A percentile compares a stretch with the other conserved stretches of the same genome.
These are phyloP conservation scores for Chelon labrosus DNA, from an alignment of 2,797 vertebrate genomes.

Conservation along the genomic window DNA sequence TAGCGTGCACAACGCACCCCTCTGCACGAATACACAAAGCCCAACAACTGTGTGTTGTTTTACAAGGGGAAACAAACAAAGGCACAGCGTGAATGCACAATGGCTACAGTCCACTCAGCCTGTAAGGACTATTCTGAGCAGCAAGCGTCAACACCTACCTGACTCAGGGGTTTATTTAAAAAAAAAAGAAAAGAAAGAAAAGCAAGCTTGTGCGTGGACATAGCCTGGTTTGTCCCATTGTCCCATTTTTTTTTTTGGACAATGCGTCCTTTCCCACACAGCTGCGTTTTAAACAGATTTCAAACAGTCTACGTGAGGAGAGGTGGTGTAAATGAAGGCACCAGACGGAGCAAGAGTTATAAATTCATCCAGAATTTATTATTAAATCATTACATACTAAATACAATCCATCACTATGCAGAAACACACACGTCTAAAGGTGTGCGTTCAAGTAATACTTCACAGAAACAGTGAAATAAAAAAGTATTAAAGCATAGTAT, in stretches of 20 bases:
- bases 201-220: constrained; percentile 13
- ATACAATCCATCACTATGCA: constrained; percentile 52
- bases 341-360: constrained; percentile 17
- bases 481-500: constrained; percentile 53
- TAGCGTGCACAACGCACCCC: constrained; percentile 1
- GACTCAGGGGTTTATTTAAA: constrained; percentile 67
- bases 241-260: constrained; percentile 33
- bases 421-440: constrained; percentile 63
- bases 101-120: constrained; percentile 38
- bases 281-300: too few relatives aligned
- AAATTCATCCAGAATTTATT: constrained; percentile 69
- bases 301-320: constrained; percentile 9
- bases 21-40: constrained; percentile 18
- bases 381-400: constrained; percentile 60
- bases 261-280: constrained; percentile 21
- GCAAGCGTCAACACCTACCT: constrained; percentile 49
- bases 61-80: constrained; percentile 49
- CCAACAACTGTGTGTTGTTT: constrained; percentile 33
- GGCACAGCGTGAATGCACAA: constrained; percentile 26
- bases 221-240: constrained; percentile 51
- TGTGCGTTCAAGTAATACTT: constrained; percentile 51
- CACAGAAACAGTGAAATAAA: constrained; percentile 64
- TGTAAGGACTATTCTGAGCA: constrained; percentile 50
- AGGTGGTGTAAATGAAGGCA: neutral
- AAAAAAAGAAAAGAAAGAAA: constrained; percentile 5